Base-by-base conservation (phyloP, 2,113 vertebrate species). In the Vulpes lagopus region DNA sequence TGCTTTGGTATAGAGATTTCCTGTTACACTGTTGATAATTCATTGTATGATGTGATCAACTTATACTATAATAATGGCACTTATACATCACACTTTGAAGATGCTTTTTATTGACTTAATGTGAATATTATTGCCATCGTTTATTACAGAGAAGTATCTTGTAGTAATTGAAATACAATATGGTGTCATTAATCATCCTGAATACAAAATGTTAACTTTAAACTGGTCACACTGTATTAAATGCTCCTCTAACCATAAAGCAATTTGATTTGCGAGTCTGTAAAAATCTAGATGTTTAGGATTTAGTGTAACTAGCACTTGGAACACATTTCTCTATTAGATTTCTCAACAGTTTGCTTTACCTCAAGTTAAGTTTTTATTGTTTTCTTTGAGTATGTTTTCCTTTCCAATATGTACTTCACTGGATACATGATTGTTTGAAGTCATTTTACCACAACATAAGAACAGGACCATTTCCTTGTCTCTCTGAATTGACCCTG, bases 41-140 rank as follows among this genome's bases (percentile, higher is more conserved):
- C 98, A 95, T 96, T 98, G 97, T 98, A 0, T 91, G 96, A 95
- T 96, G 97, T 95, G 97, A 98, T 98, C 97, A 97, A 96, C 83
- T 65, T 95, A 96, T 73, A 96, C 97, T 95, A 93, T 96, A 97
- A 97, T 98, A 98, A 98, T 98, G 98, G 95, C 94, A 94, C 94
- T 97, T 98, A 98, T 98, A 98, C 97, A 98, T 99, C 98, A 99
- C 98, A 98, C 97, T 97, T 98, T 84, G 87, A 98, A 98, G 97
- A 98, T 98, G 98, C 98, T 97, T 98, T 98, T 99, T 99, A 99
- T 99, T 98, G 98, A 98, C 98, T 98, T 99, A 98, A 99, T 98
- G 98, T 98, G 98, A 98, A 98, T 98, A 98, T 99, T 99, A 99
- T 99, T 99, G 98, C 98, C 98, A 98, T 98, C 93, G 23, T 98